Conservation (phyloP, 2,888 invertebrate species). For the Andrena marginata region DNA sequence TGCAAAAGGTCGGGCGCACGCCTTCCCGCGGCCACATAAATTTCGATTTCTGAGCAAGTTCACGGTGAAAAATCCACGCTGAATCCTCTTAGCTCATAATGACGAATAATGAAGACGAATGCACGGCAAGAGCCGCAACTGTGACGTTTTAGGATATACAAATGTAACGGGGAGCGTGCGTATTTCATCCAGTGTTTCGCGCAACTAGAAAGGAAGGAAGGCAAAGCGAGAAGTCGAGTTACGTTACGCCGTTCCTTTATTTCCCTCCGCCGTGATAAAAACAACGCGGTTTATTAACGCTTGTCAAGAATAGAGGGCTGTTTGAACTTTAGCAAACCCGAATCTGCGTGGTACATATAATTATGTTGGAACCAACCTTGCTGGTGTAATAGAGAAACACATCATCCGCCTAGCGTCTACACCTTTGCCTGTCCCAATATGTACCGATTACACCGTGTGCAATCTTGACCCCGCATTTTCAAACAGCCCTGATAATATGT, state of each 20-base stretch:
- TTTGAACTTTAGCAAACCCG: not conserved
- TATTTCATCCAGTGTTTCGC: constrained; percentile 14
- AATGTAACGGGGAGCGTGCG: constrained; percentile 21
- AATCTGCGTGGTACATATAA: not conserved
- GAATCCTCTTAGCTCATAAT: constrained; percentile 59
- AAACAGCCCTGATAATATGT: too few relatives aligned
- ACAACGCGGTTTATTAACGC: constrained; percentile 1
- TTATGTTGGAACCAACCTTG: too few relatives aligned
- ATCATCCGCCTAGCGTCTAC: too few relatives aligned
- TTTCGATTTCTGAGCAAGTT: constrained; percentile 58
- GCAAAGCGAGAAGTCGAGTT: not conserved
- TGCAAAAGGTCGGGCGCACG: not conserved
- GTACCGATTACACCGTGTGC: too few relatives aligned
- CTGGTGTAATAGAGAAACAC: too few relatives aligned
- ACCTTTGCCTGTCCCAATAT: too few relatives aligned
- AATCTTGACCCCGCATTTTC: too few relatives aligned
- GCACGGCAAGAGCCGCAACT: constrained; percentile 25
- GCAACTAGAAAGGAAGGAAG: not conserved
- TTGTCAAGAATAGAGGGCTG: not conserved
- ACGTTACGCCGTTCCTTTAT: not conserved
- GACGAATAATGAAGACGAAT: constrained; percentile 54
- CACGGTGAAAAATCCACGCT: constrained; percentile 43
- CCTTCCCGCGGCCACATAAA: constrained; percentile 39
- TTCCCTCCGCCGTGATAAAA: not conserved
- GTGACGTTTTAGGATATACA: constrained; percentile 51